Conservation (phyloP, 2,797 vertebrate genomes). For the Rhinophrynus dorsalis region DNA sequence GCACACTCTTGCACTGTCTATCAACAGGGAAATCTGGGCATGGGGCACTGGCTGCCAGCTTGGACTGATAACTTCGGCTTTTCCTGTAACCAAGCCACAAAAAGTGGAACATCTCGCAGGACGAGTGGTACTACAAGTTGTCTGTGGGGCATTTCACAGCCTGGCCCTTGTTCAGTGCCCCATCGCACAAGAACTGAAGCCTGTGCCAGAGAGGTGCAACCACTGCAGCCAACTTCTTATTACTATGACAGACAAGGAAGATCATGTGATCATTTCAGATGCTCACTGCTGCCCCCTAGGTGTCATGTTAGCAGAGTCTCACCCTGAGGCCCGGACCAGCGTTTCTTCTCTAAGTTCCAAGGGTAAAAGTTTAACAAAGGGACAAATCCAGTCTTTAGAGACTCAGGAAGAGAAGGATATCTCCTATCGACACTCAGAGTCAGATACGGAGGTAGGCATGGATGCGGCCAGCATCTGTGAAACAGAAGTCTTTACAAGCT, state of each 20-base stretch:
- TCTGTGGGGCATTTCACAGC: constrained; percentile 88
- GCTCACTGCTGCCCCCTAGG: constrained; percentile 87
- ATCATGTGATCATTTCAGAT: constrained; percentile 97
- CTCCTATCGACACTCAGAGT: constrained; percentile 36
- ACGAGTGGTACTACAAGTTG: constrained; percentile 85
- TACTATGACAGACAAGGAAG: constrained; percentile 97
- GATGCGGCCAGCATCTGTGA: constrained; percentile 25
- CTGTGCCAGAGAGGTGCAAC: constrained; percentile 85
- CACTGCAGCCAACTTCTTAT: constrained; percentile 93
- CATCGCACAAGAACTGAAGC: constrained; percentile 73
- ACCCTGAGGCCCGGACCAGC: constrained; percentile 63
- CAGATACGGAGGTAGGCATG: constrained; percentile 23
- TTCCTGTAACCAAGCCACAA: constrained; percentile 86
- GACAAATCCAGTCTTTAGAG: constrained; percentile 51
- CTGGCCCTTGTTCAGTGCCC: constrained; percentile 88
- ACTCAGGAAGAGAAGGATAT: constrained; percentile 6
- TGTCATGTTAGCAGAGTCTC: constrained; percentile 71
- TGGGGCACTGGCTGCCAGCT: constrained; percentile 92
- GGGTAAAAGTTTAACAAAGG: constrained; percentile 42
- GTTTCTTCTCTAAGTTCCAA: constrained; percentile 55
- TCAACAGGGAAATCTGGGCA: constrained; percentile 87
- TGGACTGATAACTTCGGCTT: constrained; percentile 73
- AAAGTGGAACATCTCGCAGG: constrained; percentile 88
- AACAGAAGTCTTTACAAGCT: constrained; percentile 43
- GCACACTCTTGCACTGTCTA: constrained; percentile 86